Base-by-base conservation (phyloP, 1,140 invertebrate genomes). In the Ephestia elutella region DNA sequence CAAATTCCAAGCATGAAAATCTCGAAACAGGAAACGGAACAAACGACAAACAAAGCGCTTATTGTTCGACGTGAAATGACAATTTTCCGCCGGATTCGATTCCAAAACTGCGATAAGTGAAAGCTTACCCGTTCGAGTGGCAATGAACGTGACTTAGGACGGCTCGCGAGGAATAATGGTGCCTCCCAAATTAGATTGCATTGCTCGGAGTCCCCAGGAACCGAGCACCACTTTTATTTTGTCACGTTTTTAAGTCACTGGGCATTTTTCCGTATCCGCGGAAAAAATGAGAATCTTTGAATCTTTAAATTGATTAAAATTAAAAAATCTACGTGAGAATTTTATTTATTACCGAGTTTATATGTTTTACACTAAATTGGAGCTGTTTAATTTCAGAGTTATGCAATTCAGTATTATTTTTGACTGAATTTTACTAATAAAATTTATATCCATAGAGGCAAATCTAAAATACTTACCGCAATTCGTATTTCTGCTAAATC, bases 161-260 rank as follows among this genome's bases (percentile, higher is more conserved):
- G 58, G 60, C 53, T 56, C 49, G 50, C 56, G 28, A 65, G 57
- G 63, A 62, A 70, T 73, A 73, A 73, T 66, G 62, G 65, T 58
- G 60, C 54, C 63, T 68, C 57, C 63, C 60, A 70, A 70, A 73
- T 73, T 70, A 70, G 71, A 70, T 73, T 63, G 67, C 67, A 70
- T 70, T 68, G 68, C 67, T 56, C 21, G 30, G 48, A 65, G 60
- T 65, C 63, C 65, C 59, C 68, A 66, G 62, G 62, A 53, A 48
- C 48, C 55, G 61, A 35, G 21, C 21, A 20, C 38, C 61, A 62
- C 51, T 67, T 67, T 70, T 65, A 67, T 62, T 59, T 68, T 65
- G 66, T 63, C 69, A 66, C 66, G 66, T 66, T 58, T 49, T 65
- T 58, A 53, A 50, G 54, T 58, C 50, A 38, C 48, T 62, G 38